Evolutionary conservation across 2,113 vertebrate species (phyloP), one percentile per base, ranked within the genome.

Genomic region (Galeopterus variegatus): DNA sequence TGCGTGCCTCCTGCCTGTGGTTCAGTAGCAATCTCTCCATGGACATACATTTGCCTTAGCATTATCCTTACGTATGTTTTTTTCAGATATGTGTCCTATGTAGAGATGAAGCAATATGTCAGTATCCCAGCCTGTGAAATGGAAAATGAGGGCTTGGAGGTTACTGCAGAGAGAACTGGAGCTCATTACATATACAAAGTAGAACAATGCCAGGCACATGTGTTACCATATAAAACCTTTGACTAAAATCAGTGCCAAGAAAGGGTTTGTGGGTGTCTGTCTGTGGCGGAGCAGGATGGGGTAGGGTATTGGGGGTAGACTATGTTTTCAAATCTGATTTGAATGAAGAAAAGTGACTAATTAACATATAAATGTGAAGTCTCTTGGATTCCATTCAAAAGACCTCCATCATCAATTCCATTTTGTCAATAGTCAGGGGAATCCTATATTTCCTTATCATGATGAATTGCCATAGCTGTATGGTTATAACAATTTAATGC

Each of bases 101-200:
- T 88, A 50, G 77, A 87, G 73, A 93, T 81, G 73, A 79, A 87
- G 80, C 58, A 45, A 48, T 81, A 41, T 90, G 88, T 89, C 52
- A 56, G 54, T 13, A 11, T 87, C 80, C 50, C 60, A 52, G 31
- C 73, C 69, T 79, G 31, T 52, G 90, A 93, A 73, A 77, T 77
- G 90, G 76, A 90, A 92, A 95, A 64, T 26, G 31, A 92, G 70
- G 14, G n/a, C 75, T 48, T 56, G 45, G 23, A 50, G 56, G 31
- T 80, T 23, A 33, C 70, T 18, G 26, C 19, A 10, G 15, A 69
- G 62, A 36, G 12, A 50, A 33, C 60, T 13, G 6, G 1, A 3
- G 67, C 31, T 79, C 56, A 6, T 72, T 88, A n/a, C 18, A 8
- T 50, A 36, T 33, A 75, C 28, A 56, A 12, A 89, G 23, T 18